These are phyloP conservation scores for Eugnorisma glareosa DNA, from an alignment of 2,888 invertebrate genomes.

Conservation along the genomic window DNA sequence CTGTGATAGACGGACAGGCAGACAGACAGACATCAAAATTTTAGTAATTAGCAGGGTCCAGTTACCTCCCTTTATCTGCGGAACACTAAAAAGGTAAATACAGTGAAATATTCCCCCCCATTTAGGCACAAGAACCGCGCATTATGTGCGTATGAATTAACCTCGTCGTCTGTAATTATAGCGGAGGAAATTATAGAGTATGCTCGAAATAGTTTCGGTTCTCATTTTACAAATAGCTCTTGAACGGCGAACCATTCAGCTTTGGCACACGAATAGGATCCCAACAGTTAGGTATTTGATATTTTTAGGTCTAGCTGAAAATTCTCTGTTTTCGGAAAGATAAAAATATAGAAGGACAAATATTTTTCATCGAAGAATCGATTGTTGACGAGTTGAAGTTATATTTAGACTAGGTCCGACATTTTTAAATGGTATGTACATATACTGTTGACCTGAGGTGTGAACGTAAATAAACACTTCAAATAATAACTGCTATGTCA, in stretches of 20 bases:
- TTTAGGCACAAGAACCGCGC: slow-evolving; percentile 20
- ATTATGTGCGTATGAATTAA: slow-evolving; percentile 25
- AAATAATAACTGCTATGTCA: slow-evolving; percentile 23
- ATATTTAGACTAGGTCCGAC: not conserved
- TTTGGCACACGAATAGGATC: slow-evolving; percentile 26
- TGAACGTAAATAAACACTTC: slow-evolving; percentile 24
- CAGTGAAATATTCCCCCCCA: slow-evolving; percentile 10
- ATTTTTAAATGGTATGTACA: not conserved
- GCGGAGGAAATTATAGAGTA: slow-evolving; percentile 37
- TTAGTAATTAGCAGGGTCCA: not conserved
- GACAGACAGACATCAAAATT: not conserved
- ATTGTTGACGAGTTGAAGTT: not conserved
- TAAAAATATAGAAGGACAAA: not conserved
- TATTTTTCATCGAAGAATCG: not conserved
- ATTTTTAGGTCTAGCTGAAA: slow-evolving; percentile 9
- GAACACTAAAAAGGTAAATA: slow-evolving; percentile 31
- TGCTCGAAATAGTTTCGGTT: slow-evolving; percentile 30
- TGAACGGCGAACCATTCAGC: slow-evolving; percentile 33
- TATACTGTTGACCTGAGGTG: not conserved
- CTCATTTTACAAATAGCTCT: slow-evolving; percentile 36
- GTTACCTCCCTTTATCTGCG: not conserved
- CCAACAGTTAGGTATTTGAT: slow-evolving; percentile 7
- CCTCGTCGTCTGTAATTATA: slow-evolving; percentile 43
- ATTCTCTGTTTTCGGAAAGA: not conserved
- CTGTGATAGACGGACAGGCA: not conserved